Base-by-base conservation (phyloP, 1,140 invertebrate genomes). In the Euwallacea similis region DNA sequence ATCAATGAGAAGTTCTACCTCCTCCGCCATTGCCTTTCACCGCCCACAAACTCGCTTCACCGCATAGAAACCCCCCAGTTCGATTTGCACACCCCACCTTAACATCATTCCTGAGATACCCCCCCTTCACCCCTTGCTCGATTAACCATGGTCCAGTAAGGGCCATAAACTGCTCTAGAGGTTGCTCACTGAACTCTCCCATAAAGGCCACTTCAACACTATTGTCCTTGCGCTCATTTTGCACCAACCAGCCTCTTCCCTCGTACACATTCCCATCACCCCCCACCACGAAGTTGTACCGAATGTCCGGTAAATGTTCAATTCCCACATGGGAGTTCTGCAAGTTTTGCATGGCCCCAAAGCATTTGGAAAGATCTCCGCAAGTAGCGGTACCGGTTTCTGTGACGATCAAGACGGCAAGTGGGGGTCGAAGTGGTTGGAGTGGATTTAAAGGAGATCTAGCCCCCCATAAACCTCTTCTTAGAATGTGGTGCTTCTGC, bases 281-380 rank as follows among this genome's bases (percentile, higher is more conserved):
- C n/a, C 89, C 89, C 54, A 90, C 84, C 56, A 89, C 71, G 76
- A 91, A 92, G 78, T 87, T 91, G 76, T 89, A 90, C 21, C 85
- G 83, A 76, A 80, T 83, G 69, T 85, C 83, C 6, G 79, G 78
- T 11, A 79, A 73, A 50, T 61, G 55, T 66, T 79, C 78, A 42
- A 78, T 75, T 46, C 59, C 63, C 16, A 83, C 77, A 7, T 82
- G 79, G n/a, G 74, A 71, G 44, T 76, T 76, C 76, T 85, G 84
- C 11, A 82, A 78, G 42, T 77, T 76, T 7, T 79, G 78, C 78
- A 85, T 82, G 66, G 79, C 79, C 50, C 75, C 75, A 55, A 80
- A 80, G 69, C 84, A 85, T 46, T 76, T 76, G 0, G 2, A 7
- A 60, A 82, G 76, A 55, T 77, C 71, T 21, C 71, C 76, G 42